A percentile compares a stretch with the other conserved stretches of the same genome.
phyloP scores from a whole-genome alignment of 2,113 vertebrate genomes.

The Dipodomys ordii region DNA sequence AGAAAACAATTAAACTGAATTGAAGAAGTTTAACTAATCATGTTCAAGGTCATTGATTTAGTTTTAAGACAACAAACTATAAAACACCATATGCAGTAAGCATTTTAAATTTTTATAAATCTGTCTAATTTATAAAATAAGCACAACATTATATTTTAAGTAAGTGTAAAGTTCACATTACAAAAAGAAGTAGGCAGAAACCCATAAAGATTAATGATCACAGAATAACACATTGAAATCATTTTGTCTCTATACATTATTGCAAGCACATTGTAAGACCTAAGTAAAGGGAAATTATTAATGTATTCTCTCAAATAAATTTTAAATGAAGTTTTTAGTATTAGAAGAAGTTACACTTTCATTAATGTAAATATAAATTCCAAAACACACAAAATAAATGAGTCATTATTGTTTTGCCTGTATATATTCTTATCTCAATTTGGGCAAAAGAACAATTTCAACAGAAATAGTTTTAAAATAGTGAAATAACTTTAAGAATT shows the following conservation, averaged over 20 bases:
- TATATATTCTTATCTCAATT: background rate
- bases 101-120: background rate
- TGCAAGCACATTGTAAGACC: background rate
- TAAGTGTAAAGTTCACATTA: background rate
- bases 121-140: background rate
- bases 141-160: background rate
- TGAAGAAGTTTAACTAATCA: background rate
- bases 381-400: background rate
- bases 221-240: background rate
- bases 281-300: background rate
- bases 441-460: slow-evolving; percentile 10
- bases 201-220: background rate
- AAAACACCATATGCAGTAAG: fast-evolving
- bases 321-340: background rate
- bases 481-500: background rate
- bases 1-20: background rate
- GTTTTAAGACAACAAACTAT: background rate
- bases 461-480: background rate
- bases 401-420: background rate
- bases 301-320: background rate
- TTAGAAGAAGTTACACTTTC: background rate
- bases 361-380: background rate
- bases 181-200: background rate
- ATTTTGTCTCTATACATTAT: background rate
- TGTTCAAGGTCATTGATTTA: background rate